Conservation (phyloP, 1,140 invertebrate species). For the Eumaeus atala region DNA sequence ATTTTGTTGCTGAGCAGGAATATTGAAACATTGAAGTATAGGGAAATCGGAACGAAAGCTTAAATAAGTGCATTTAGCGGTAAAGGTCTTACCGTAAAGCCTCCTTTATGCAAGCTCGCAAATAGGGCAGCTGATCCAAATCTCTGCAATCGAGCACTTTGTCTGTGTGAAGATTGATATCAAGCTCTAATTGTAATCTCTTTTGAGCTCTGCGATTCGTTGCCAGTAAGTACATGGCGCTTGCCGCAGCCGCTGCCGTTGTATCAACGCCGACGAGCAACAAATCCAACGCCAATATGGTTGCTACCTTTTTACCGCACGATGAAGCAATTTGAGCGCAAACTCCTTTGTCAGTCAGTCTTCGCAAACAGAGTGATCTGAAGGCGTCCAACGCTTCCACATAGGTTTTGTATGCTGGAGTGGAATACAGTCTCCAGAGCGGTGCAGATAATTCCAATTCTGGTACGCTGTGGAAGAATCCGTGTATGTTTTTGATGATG, state of each 20-base stretch:
- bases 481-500: constrained; percentile 86
- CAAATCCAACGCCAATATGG: constrained; percentile 86
- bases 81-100: constrained; percentile 80
- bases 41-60: too few species aligned
- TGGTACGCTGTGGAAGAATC: constrained; percentile 86
- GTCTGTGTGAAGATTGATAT: constrained; percentile 75
- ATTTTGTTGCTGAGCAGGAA: too few species aligned
- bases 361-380: constrained; percentile 60
- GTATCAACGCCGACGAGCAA: constrained; percentile 92
- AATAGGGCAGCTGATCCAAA: constrained; percentile 83
- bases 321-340: constrained; percentile 49
- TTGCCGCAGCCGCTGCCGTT: constrained; percentile 85
- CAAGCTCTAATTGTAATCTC: constrained; percentile 82
- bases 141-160: constrained; percentile 77
- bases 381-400: constrained; percentile 82
- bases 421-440: constrained; percentile 86
- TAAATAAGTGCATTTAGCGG: too few species aligned
- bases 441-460: constrained; percentile 86
- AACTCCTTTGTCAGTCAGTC: constrained; percentile 60
- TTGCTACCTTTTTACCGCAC: constrained; percentile 77
- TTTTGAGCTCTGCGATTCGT: constrained; percentile 84
- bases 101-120: constrained; percentile 93
- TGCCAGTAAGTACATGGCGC: constrained; percentile 86
- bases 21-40: too few species aligned
- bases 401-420: constrained; percentile 83